These are phyloP conservation scores for Hylyphantes graminicola DNA, from an alignment of 1,140 invertebrate species.

Conservation along the genomic window DNA sequence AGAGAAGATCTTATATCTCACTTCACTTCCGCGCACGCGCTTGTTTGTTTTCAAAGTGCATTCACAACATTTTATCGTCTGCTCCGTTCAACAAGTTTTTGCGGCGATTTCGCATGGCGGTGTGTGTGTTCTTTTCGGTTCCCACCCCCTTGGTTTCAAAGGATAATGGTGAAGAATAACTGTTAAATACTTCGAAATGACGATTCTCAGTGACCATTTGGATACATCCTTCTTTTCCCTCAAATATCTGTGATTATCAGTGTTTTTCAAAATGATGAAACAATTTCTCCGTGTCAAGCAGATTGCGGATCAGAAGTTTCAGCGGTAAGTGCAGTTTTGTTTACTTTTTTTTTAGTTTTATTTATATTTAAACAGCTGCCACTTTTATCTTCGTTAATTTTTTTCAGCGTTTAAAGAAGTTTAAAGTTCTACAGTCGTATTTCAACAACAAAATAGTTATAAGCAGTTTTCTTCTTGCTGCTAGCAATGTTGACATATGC, in stretches of 20 bases:
- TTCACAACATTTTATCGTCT: conserved; percentile 8
- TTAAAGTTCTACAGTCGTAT: too few species aligned
- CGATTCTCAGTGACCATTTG: neutral
- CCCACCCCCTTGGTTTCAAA: too few species aligned
- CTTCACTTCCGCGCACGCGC: conserved; percentile 3
- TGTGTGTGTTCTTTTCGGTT: conserved; percentile 13
- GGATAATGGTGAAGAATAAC: too few species aligned
- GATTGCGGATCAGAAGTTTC: conserved; percentile 87
- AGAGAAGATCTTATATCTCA: neutral
- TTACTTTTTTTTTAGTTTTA: neutral
- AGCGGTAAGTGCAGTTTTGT: conserved; percentile 74
- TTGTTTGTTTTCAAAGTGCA: neutral
- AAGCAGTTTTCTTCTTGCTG: too few species aligned
- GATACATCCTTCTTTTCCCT: conserved; percentile 7
- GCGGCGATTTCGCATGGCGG: neutral
- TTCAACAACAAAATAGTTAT: too few species aligned
- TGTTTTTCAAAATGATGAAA: conserved; percentile 77
- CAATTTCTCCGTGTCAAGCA: conserved; percentile 89
- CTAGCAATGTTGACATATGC: too few species aligned
- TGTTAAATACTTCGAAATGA: neutral
- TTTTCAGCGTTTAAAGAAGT: too few species aligned
- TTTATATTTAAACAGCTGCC: neutral
- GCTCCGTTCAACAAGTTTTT: neutral
- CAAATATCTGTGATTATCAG: conserved; percentile 2
- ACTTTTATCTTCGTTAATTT: too few species aligned